phyloP scores from a whole-genome alignment of 2,797 vertebrate genomes.

The Sternotherus odoratus region DNA sequence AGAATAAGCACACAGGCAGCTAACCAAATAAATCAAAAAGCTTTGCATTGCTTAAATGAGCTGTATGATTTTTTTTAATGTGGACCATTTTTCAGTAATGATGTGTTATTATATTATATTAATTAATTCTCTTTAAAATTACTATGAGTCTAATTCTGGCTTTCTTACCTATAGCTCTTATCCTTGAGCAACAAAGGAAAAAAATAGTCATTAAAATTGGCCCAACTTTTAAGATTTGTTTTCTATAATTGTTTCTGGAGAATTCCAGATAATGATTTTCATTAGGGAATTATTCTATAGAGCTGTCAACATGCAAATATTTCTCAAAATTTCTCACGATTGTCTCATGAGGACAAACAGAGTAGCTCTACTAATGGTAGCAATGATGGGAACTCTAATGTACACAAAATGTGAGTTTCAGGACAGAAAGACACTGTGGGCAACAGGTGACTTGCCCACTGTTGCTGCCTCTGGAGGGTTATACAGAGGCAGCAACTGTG shows the following conservation, averaged over 20 bases:
- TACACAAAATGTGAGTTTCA: accelerated
- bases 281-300: not conserved
- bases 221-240: not conserved
- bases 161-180: not conserved
- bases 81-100: not conserved
- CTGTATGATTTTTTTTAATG: not conserved
- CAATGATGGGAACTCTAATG: accelerated
- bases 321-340: not conserved
- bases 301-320: not conserved
- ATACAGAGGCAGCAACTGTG: not conserved
- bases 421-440: not conserved
- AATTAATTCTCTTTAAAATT: not conserved
- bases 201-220: not conserved
- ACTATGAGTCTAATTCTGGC: not conserved
- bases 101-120: not conserved
- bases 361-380: not conserved
- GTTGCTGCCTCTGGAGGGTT: not conserved
- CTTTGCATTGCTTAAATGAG: not conserved
- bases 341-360: not conserved
- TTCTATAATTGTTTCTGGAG: not conserved
- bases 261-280: constrained; percentile 1
- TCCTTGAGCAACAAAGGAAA: not conserved
- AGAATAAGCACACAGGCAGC: not conserved
- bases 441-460: not conserved
- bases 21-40: not conserved